Evolutionary conservation across 2,113 vertebrate species (phyloP), one percentile per base, ranked within the genome.

Genomic region (Oncorhynchus tshawytscha): DNA sequence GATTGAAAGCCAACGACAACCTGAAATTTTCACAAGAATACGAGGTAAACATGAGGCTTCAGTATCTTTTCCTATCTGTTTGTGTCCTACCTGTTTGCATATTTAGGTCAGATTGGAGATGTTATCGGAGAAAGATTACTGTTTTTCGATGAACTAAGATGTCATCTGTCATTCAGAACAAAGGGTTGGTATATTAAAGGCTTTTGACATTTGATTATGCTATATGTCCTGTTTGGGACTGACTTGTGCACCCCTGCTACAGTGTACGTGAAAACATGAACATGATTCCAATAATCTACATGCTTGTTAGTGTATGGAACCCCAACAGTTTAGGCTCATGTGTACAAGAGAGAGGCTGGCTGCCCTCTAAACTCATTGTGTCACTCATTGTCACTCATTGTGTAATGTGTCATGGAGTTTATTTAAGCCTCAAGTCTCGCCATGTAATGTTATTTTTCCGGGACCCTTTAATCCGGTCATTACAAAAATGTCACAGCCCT

Each of bases 1-100:
- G 96, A 71, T 81, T 99, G 88, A 99, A 99, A 94, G 97, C 98
- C 76, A 99, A 99, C 78, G 97, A 99, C 92, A 99, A 99, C 93
- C 92, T 99, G 87, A 99, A 99, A 89, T 99, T 99, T 89, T 99
- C 98, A 34, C 98, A 99, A 90, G 97, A 99, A 78, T 99, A 99
- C 80, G 98, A 99, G 95, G 98, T 97, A 93, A 91, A 72, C 75
- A 5, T 69, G 16, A 81, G 80, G 12, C 15, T 15, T 45, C 9
- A 45, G 8, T 11, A 0, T 45, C 2, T 12, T 11, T 11, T 45
- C 39, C 39, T 45, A 45, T 45, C 39, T 45, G 39, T 12, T 45
- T 3, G 16, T 22, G 18, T 22, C 59, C 59, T 62, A 62, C 16
- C 7, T 62, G 18, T 62, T 24, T 62, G n/a, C 51, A 18, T 18